phyloP scores from a whole-genome alignment of 2,888 invertebrate species.

The Teleogryllus oceanicus region DNA sequence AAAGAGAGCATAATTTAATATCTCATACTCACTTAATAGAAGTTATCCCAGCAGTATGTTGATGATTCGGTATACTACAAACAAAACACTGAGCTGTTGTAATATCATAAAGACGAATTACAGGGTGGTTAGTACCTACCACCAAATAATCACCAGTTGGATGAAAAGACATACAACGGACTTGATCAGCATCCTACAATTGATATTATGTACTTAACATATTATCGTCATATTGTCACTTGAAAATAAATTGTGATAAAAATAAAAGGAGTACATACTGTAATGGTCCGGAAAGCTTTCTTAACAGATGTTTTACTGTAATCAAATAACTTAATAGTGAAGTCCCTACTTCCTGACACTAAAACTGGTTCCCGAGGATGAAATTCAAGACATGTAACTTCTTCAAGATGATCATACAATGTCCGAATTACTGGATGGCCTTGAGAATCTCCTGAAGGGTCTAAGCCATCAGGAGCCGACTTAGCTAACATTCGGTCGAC shows the following conservation, averaged over 20 bases:
- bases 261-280: slow-evolving; percentile 52
- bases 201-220: not conserved
- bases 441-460: slow-evolving; percentile 60
- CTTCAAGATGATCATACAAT: slow-evolving; percentile 94
- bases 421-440: slow-evolving; percentile 98
- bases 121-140: slow-evolving; percentile 88
- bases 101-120: slow-evolving; percentile 88
- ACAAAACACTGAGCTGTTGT: slow-evolving; percentile 96
- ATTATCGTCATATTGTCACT: not conserved
- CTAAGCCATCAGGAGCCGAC: slow-evolving; percentile 72
- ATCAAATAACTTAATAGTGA: slow-evolving; percentile 93
- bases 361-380: slow-evolving; percentile 93
- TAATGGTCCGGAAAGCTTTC: slow-evolving; percentile 93
- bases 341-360: slow-evolving; percentile 91
- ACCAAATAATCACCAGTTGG: slow-evolving; percentile 92
- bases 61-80: slow-evolving; percentile 81
- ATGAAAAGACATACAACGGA: slow-evolving; percentile 88
- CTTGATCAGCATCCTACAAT: slow-evolving; percentile 81
- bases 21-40: slow-evolving; percentile 61
- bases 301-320: slow-evolving; percentile 98
- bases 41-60: slow-evolving; percentile 71
- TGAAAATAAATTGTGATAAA: not conserved
- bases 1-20: no score
- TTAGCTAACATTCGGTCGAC: slow-evolving; percentile 99
- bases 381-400: slow-evolving; percentile 94